These are phyloP conservation scores for Alosa alosa DNA, from an alignment of 2,113 vertebrate genomes.

Conservation along the genomic window DNA sequence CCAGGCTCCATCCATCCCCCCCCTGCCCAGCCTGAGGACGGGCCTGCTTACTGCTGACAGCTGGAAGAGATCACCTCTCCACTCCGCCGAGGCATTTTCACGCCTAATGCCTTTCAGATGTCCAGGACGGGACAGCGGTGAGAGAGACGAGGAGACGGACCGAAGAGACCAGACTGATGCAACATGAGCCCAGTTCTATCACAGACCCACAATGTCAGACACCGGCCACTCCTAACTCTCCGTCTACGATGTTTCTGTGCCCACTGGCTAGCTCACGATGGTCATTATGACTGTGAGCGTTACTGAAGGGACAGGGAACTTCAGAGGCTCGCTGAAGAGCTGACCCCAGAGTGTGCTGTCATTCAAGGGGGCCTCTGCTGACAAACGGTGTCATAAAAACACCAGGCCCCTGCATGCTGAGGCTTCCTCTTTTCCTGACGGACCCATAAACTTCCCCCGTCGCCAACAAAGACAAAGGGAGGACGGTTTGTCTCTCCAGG, in stretches of 20 bases:
- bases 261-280: background rate
- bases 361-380: background rate
- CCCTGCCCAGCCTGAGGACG: background rate
- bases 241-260: background rate
- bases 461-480: background rate
- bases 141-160: background rate
- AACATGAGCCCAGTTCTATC: slow-evolving; percentile 19
- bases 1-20: background rate
- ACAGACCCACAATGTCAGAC: background rate
- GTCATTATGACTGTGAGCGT: background rate
- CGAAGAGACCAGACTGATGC: background rate
- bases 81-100: slow-evolving; percentile 26
- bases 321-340: background rate
- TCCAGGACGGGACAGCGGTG: background rate
- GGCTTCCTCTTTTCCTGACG: slow-evolving; percentile 9
- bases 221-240: background rate
- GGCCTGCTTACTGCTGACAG: slow-evolving; percentile 23
- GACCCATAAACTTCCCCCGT: background rate
- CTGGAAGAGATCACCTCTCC: slow-evolving; percentile 43
- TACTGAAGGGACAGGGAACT: background rate
- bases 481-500: background rate
- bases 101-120: slow-evolving; percentile 35
- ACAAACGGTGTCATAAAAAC: background rate
- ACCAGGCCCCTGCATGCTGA: background rate
- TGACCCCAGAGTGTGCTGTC: background rate